Conservation (phyloP, 2,797 vertebrate genomes). For the Glyptemys insculpta region DNA sequence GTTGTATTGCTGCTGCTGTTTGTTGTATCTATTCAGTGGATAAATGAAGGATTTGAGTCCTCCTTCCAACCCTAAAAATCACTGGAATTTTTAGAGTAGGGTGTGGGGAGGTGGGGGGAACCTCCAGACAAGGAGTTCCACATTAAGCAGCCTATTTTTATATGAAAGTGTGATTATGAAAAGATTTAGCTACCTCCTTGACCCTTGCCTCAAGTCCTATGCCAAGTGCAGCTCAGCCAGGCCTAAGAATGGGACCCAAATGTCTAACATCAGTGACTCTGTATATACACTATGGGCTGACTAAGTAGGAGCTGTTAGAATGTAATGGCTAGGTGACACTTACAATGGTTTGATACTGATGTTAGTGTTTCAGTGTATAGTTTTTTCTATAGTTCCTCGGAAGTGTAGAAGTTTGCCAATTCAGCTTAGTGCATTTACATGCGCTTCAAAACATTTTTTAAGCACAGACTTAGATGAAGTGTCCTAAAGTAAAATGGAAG, state of each 20-base stretch:
- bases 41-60: slow-evolving; percentile 61
- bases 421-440: not conserved
- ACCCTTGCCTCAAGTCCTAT: not conserved
- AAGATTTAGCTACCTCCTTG: not conserved
- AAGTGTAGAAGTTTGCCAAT: not conserved
- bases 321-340: not conserved
- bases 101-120: not conserved
- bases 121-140: not conserved
- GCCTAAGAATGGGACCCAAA: not conserved
- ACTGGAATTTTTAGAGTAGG: not conserved
- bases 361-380: not conserved
- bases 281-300: not conserved
- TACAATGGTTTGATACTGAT: not conserved
- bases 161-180: not conserved
- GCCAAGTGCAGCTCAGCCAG: not conserved
- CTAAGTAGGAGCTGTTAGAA: not conserved
- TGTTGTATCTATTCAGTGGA: slow-evolving; percentile 31
- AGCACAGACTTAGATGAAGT: not conserved
- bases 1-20: not conserved
- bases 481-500: not conserved
- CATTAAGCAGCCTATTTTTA: not conserved
- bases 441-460: not conserved
- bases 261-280: not conserved
- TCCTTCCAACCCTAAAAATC: slow-evolving; percentile 29
- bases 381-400: not conserved